These are phyloP conservation scores for Procavia capensis DNA, from an alignment of 2,113 vertebrate genomes.

Conservation along the genomic window DNA sequence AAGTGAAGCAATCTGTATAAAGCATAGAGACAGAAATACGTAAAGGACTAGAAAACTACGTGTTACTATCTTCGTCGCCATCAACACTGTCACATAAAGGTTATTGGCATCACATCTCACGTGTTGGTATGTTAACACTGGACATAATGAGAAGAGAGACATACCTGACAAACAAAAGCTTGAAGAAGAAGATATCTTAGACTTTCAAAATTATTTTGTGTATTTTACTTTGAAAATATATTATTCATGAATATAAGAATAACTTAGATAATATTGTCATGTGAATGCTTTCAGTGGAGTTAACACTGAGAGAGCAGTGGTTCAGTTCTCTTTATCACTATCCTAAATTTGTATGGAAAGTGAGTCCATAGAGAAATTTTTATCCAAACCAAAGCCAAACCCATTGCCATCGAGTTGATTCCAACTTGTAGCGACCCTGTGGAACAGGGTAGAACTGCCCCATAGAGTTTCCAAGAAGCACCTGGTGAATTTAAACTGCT, in stretches of 20 bases:
- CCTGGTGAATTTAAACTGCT: too few species aligned
- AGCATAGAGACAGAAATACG: background rate
- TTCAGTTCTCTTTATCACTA: background rate
- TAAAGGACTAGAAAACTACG: background rate
- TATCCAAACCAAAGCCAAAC: too few species aligned
- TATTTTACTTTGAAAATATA: constrained; percentile 33
- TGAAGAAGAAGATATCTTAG: background rate
- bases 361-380: background rate
- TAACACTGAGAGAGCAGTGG: background rate
- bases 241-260: constrained; percentile 13
- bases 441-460: too few species aligned
- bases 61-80: background rate
- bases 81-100: background rate
- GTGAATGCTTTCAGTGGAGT: fast-evolving
- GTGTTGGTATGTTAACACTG: background rate
- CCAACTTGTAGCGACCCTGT: too few species aligned
- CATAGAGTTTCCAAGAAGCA: too few species aligned
- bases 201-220: constrained; percentile 23
- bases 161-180: background rate
- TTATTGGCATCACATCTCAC: background rate
- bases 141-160: background rate
- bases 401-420: too few species aligned
- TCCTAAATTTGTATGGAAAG: background rate
- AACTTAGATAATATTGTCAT: background rate
- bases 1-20: background rate